Evolutionary conservation across 2,888 invertebrate species (phyloP), one percentile per base, ranked within the genome.

Genomic region (Quadroppia sp.): DNA sequence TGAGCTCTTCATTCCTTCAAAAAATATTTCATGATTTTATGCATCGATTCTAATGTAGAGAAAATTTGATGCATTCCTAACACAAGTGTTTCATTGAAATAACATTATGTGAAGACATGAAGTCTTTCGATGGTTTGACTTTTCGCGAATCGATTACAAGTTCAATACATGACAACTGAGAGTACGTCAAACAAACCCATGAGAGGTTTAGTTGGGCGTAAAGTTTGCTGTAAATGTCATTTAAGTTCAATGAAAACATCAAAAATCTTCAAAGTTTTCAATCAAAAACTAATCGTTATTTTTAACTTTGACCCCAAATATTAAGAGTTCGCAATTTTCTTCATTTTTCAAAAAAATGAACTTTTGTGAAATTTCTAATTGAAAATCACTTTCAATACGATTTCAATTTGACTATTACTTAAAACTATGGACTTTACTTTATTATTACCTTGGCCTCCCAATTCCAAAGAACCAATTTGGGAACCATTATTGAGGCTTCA

Each of bases 161-260:
- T 61, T 61, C 32, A 61, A n/a, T 61, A 36, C 61, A n/a, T n/a
- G n/a, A n/a, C n/a, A n/a, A n/a, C 32, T 61, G 36, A 28, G 25
- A 53, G 53, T 53, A 53, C 53, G 53, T 15, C 53, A 61, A 36
- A 61, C 61, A 36, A 36, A 61, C 20, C 30, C 20, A 61, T 61
- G 32, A 61, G 30, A n/a, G 32, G 36, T 7, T 61, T 36, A 17
- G 36, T 61, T 61, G n/a, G 61, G 61, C 61, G 61, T 61, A 36
- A 61, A 61, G 61, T 32, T 61, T 61, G 36, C 36, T 32, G 32
- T 61, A n/a, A 61, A n/a, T n/a, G n/a, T n/a, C n/a, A n/a, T n/a
- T n/a, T 61, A 61, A 32, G 32, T 13, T 11, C 6, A 61, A 30
- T 36, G 32, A 61, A 53, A 32, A 15, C 50, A 50, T 50, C 50